Evolutionary conservation across 1,140 invertebrate genomes (phyloP).

Genomic region (Drosophila elegans): DNA sequence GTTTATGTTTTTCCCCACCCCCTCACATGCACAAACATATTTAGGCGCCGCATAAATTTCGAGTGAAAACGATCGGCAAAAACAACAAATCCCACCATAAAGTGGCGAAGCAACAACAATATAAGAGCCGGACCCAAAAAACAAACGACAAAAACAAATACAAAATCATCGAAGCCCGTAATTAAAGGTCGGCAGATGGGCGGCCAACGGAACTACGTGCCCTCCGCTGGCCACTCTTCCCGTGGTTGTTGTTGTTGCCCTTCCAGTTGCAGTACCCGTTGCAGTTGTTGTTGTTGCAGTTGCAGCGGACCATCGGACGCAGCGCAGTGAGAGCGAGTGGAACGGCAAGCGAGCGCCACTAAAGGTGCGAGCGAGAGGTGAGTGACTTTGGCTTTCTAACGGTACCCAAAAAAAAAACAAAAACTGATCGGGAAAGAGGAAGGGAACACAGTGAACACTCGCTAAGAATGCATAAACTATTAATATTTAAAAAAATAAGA

Average conservation of each 20-base stretch:
- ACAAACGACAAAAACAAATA: neutral
- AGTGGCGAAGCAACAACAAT: conserved; percentile 16
- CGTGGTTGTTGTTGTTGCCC: conserved; percentile 11
- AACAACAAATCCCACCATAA: conserved; percentile 23
- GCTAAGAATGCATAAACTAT: neutral
- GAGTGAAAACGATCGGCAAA: conserved; percentile 35
- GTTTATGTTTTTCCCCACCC: conserved; percentile 28
- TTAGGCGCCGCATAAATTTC: conserved; percentile 11
- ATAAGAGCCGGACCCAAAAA: neutral
- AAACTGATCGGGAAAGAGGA: neutral
- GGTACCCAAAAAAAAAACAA: conserved; percentile 5
- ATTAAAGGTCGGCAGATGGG: conserved; percentile 27
- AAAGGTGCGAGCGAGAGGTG: conserved; percentile 30
- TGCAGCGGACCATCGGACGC: conserved; percentile 13
- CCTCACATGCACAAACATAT: neutral
- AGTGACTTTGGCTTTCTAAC: conserved; percentile 25
- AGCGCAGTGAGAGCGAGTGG: conserved; percentile 35
- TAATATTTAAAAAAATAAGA: too few species aligned
- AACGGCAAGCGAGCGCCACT: conserved; percentile 19
- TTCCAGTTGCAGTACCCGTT: conserved; percentile 14
- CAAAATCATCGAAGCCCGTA: neutral
- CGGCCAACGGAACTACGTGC: conserved; percentile 31
- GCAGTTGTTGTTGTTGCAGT: conserved; percentile 18
- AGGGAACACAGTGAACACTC: neutral
- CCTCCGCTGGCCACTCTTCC: conserved; percentile 30